Percentiles rank a stretch among this genome's conserved stretches.
Conservation (phyloP, 2,797 vertebrate genomes). For the Bovichtus diacanthus region DNA sequence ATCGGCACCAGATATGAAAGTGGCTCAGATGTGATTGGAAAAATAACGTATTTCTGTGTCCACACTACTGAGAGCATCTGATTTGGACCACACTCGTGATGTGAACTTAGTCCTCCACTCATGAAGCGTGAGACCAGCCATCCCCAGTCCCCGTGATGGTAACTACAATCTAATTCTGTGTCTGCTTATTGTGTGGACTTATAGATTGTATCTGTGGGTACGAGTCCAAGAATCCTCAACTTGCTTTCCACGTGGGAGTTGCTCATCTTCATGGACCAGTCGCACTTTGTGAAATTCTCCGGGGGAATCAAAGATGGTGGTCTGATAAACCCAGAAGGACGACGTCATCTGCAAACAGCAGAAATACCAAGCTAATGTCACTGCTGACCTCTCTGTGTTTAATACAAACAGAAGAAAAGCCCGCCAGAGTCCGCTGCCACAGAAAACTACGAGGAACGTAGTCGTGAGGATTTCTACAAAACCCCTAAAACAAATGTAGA, state of each 20-base stretch:
- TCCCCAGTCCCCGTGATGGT: neutral
- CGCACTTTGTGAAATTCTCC: neutral
- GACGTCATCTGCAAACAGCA: slow-evolving; percentile 42
- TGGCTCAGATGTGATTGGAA: too few relatives aligned
- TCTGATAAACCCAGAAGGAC: slow-evolving; percentile 18
- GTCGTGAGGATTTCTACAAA: neutral
- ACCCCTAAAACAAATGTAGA: neutral
- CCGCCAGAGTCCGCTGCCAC: neutral
- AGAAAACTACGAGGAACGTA: neutral
- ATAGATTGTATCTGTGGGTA: neutral
- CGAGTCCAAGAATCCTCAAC: neutral
- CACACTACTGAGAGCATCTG: too few relatives aligned
- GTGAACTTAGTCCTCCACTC: too few relatives aligned
- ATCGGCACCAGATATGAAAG: too few relatives aligned
- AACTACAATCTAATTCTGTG: neutral
- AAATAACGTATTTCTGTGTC: too few relatives aligned
- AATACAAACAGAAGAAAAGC: slow-evolving; percentile 28
- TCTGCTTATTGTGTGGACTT: neutral
- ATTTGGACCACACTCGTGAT: too few relatives aligned
- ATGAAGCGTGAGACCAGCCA: neutral
- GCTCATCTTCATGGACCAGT: slow-evolving; percentile 2
- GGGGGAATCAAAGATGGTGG: neutral
- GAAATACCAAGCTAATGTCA: slow-evolving; percentile 38
- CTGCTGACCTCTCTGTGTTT: neutral
- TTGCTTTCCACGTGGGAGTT: neutral